Base-by-base conservation (phyloP, 1,140 invertebrate species). In the Drosophila erecta region DNA sequence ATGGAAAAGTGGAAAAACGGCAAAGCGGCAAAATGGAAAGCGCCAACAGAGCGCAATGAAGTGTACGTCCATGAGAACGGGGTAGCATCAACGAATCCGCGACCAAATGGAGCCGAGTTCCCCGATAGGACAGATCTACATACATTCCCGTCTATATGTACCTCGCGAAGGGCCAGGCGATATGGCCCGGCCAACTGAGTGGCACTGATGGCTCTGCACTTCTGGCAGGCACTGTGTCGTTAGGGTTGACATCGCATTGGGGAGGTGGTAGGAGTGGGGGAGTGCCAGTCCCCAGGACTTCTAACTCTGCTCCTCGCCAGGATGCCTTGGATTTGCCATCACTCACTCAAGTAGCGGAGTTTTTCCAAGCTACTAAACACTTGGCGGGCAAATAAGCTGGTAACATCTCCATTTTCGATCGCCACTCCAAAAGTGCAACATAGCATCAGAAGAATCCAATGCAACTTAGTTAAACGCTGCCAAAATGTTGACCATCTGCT, bases 31-130 rank as follows among this genome's bases (percentile, higher is more conserved):
- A 86, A 86, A 74, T 81, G 78, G 70, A 62, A 83, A 89, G 78
- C 62, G 79, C 76, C 79, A 86, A 79, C 83, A 87, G 79, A 79
- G 83, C 83, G 83, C 83, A 86, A 87, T 86, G 75, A 86, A 86
- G 83, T 86, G 85, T 76, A 51, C 20, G 71, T 64, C 81, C 37
- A 71, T 62, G 79, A 66, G 62, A 69, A 69, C 54, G 66, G 62
- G 41, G 41, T 54, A 64, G 35, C 47, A 67, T 57, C 77, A 71
- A 30, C 58, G 35, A 47, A 56, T 47, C 41, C 33, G 41, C 50
- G 51, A 56, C 47, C 61, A 86, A 86, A 79, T 78, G 75, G 78
- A 77, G 66, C 50, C 83, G 66, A 76, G 70, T 75, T 66, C 51
- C 33, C 37, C 60, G 53, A 77, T 51, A 58, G 49, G n/a, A 70